A percentile compares a stretch with the other conserved stretches of the same genome.
Conservation (phyloP, 37 sponge, comb jelly and placozoan species). For the Ianthella basta region DNA sequence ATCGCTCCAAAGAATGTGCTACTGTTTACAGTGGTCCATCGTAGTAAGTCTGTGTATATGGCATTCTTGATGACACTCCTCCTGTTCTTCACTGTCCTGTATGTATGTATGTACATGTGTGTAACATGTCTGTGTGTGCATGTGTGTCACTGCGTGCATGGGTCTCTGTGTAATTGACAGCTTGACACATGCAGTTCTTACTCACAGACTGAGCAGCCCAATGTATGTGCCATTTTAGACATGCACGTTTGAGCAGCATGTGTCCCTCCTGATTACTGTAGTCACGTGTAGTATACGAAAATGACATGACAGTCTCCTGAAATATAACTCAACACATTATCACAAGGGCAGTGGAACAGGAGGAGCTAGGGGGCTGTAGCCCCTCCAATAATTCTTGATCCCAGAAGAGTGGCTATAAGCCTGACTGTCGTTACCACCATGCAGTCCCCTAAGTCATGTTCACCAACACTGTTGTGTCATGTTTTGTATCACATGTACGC, state of each 20-base stretch:
- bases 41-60: conserved; percentile 19
- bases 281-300: not conserved
- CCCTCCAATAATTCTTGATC: no score
- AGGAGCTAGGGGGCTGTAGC: no score
- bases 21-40: conserved; percentile 71
- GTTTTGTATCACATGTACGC: no score
- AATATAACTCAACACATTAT: no score
- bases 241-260: conserved; percentile 81
- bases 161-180: no score
- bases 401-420: no score
- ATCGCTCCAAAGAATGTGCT: conserved; percentile 64
- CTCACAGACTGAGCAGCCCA: conserved; percentile 46
- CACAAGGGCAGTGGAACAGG: no score
- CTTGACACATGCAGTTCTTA: not conserved
- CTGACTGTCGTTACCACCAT: no score
- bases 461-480: no score
- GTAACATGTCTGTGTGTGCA: not conserved
- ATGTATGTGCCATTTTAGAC: conserved; percentile 92
- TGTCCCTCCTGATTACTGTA: conserved; percentile 73
- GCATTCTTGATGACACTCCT: not conserved
- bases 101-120: not conserved
- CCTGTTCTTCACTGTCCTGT: not conserved
- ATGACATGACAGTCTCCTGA: not conserved
- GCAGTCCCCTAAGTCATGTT: no score
- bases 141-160: no score